Conservation (phyloP, 2,113 vertebrate genomes). For the Saguinus imperator region DNA sequence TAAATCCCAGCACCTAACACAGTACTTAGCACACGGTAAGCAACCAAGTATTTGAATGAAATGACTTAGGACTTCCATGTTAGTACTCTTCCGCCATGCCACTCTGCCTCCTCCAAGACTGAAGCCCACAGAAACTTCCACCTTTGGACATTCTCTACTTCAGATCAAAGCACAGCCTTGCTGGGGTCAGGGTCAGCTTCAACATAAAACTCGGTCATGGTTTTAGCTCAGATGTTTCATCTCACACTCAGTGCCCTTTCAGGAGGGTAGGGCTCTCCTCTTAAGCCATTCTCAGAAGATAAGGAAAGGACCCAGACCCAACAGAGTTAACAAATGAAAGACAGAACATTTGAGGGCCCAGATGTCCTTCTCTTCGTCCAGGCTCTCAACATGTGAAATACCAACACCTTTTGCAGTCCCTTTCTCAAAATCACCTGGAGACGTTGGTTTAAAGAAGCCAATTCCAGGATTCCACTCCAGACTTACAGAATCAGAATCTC, state of each 20-base stretch:
- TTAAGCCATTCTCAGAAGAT: background rate
- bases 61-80: background rate
- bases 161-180: background rate
- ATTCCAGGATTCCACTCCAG: background rate
- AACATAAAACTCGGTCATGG: background rate
- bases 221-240: background rate
- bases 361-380: background rate
- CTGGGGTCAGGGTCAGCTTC: background rate
- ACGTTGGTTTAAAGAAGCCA: background rate
- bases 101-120: background rate
- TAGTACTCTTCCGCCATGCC: background rate
- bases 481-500: background rate
- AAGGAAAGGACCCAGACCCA: background rate
- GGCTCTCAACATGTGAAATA: background rate
- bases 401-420: background rate
- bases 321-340: background rate
- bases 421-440: slow-evolving; percentile 17
- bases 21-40: background rate
- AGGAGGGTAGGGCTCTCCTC: background rate
- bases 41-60: background rate
- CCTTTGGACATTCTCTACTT: background rate
- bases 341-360: background rate
- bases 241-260: background rate
- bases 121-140: background rate
- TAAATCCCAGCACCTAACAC: background rate